These are phyloP conservation scores for Acanthosepion esculentum DNA, from an alignment of 2,888 invertebrate species.

Conservation along the genomic window DNA sequence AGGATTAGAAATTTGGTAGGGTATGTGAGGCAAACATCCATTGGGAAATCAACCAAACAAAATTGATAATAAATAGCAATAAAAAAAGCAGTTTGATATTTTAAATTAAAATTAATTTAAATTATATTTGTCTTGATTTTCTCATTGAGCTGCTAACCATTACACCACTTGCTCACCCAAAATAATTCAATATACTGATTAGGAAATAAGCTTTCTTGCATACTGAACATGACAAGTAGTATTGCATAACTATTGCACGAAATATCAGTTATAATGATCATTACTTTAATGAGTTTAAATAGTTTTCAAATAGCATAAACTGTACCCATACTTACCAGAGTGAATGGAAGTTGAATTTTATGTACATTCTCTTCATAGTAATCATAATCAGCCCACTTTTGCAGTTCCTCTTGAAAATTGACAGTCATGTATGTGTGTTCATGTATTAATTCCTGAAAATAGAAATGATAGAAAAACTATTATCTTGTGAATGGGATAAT, in stretches of 20 bases:
- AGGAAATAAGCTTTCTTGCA: neutral
- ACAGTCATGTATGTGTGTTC: constrained; percentile 85
- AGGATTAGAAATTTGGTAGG: no score
- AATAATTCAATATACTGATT: neutral
- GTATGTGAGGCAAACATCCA: no score
- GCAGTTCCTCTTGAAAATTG: constrained; percentile 86
- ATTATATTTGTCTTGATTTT: no score
- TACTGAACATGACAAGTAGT: neutral
- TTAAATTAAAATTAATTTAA: no score
- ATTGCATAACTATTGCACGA: neutral
- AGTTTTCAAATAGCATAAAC: neutral
- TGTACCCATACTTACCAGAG: constrained; percentile 71
- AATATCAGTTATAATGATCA: neutral
- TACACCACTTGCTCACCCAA: neutral
- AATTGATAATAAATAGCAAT: no score
- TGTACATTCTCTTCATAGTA: constrained; percentile 85
- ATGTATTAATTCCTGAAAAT: constrained; percentile 83
- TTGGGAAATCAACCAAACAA: no score
- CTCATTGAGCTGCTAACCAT: no score
- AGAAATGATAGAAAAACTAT: neutral
- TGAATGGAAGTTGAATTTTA: constrained; percentile 89
- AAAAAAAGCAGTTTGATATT: no score
- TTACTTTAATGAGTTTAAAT: neutral
- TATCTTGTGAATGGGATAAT: neutral
- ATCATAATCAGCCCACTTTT: constrained; percentile 86